Percentiles rank a stretch among this genome's conserved stretches.
These are phyloP conservation scores for Zoanthus sociatus DNA, from an alignment of 92 coral and sea anemone genomes.

Conservation along the genomic window DNA sequence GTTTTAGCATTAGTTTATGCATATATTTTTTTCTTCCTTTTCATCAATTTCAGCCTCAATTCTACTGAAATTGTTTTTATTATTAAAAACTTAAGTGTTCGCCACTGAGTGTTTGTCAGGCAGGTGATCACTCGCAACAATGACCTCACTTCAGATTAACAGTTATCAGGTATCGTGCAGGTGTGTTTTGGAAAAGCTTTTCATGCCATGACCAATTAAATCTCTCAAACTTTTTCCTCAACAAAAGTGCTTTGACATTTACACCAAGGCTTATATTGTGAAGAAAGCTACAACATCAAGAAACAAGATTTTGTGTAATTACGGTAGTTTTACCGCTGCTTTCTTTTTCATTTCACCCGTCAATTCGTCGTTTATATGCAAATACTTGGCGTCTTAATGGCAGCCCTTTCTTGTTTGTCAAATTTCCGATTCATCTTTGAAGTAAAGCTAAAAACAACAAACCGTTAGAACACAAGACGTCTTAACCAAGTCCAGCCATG, in stretches of 20 bases:
- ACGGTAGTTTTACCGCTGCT: neutral
- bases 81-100: neutral
- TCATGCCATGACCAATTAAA: slow-evolving; percentile 51
- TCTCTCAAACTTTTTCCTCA: neutral
- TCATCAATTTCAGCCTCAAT: too few species aligned
- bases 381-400: neutral
- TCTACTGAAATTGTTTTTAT: neutral
- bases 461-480: neutral
- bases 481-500: slow-evolving; percentile 16
- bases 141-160: slow-evolving; percentile 57
- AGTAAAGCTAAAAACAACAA: neutral
- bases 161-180: slow-evolving; percentile 50
- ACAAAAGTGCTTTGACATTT: neutral
- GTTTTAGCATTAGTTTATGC: too few species aligned
- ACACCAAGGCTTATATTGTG: neutral
- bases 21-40: too few species aligned
- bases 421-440: neutral
- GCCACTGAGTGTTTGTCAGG: neutral
- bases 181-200: slow-evolving; percentile 39
- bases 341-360: neutral
- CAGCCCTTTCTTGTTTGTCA: neutral
- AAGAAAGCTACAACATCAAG: neutral
- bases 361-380: neutral
- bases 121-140: slow-evolving; percentile 58
- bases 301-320: neutral